Conservation (phyloP, 2,888 invertebrate genomes). For the Orchesella flavescens region DNA sequence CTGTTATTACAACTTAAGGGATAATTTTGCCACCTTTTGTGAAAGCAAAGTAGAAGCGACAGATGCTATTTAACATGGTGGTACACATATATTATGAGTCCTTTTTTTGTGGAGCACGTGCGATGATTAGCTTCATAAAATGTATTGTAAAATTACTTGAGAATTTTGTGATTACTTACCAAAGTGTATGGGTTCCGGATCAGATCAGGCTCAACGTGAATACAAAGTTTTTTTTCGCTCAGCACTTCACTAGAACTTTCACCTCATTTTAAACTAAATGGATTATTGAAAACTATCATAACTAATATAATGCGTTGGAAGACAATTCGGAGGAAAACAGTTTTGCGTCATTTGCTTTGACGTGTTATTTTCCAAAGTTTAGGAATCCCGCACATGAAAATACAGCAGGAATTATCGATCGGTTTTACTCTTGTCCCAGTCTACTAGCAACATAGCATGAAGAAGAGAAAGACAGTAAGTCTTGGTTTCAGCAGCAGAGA, state of each 20-base stretch:
- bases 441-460: not conserved
- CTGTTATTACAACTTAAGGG: slow-evolving; percentile 63
- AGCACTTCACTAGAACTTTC: not conserved
- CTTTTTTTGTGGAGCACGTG: not conserved
- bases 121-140: not conserved
- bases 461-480: not conserved
- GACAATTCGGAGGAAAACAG: not conserved
- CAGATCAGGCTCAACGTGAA: not conserved
- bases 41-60: slow-evolving; percentile 46
- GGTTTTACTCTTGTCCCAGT: slow-evolving; percentile 12
- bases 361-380: slow-evolving; percentile 19
- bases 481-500: slow-evolving; percentile 49
- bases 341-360: not conserved
- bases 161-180: no score
- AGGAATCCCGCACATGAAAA: slow-evolving; percentile 38
- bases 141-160: not conserved
- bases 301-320: not conserved
- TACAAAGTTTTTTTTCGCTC: not conserved
- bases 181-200: no score
- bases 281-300: not conserved
- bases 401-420: slow-evolving; percentile 30
- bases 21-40: slow-evolving; percentile 59
- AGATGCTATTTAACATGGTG: slow-evolving; percentile 37
- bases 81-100: no score
- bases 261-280: not conserved